These are phyloP conservation scores for Ridgeia piscesae DNA, from an alignment of 1,140 invertebrate species.

Conservation along the genomic window DNA sequence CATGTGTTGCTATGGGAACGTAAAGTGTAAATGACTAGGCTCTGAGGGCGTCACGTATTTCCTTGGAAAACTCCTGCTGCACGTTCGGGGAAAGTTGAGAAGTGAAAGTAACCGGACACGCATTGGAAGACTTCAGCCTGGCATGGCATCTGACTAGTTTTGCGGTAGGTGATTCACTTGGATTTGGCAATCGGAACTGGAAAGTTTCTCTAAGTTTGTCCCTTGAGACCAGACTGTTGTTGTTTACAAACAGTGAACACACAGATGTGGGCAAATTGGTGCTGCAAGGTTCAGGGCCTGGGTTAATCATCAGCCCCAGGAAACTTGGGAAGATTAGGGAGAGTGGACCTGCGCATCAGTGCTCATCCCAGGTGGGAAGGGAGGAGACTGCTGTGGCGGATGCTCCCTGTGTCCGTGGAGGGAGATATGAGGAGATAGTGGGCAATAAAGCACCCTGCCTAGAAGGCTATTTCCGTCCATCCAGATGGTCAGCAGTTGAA, in stretches of 20 bases:
- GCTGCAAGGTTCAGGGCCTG: background rate
- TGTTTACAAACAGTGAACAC: background rate
- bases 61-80: background rate
- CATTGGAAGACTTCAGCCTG: background rate
- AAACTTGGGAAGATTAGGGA: background rate
- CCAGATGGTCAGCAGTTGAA: background rate
- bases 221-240: background rate
- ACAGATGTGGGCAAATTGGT: background rate
- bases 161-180: background rate
- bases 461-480: background rate
- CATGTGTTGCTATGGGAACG: background rate
- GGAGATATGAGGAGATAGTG: slow-evolving; percentile 1
- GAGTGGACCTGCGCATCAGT: background rate
- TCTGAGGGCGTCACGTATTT: background rate
- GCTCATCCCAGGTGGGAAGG: background rate
- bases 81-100: background rate
- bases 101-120: background rate
- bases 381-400: background rate
- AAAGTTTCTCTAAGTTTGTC: background rate
- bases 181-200: background rate
- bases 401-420: background rate
- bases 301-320: background rate
- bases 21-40: background rate
- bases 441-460: background rate
- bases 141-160: background rate